Evolutionary conservation across 2,113 vertebrate species (phyloP), one percentile per base, ranked within the genome.

Genomic region (Microcebus ravelobensis): DNA sequence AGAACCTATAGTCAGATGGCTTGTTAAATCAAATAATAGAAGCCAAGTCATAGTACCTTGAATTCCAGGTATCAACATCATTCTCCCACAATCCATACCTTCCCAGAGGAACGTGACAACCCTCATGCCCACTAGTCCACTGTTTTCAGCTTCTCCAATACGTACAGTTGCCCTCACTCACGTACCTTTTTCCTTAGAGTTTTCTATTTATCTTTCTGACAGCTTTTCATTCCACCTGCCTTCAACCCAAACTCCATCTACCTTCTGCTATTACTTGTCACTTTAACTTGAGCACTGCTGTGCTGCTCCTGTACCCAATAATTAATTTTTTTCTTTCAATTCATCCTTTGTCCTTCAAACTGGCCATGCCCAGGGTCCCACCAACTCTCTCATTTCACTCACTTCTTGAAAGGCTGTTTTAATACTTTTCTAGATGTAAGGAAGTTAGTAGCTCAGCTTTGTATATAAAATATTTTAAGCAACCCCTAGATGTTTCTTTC

Each of bases 391-490:
- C 48, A 77, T 81, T 87, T 86, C 42, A 93, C 42, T 45, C 21
- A 71, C 15, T 48, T 21, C n/a, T 79, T 23, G 8, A 94, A 81
- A 73, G 55, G 8, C 8, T 59, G 0, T 85, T 77, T 59, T 77
- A 92, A 95, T 23, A 63, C 4, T 91, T 91, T 77, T 73, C 39
- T 67, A 96, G 36, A 91, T 34, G 23, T 2, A 50, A 86, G 1
- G 12, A 68, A 88, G 7, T 7, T 36, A 10, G 27, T 50, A 21
- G 15, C 11, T 86, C 96, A 18, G 13, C n/a, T 94, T 94, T 63
- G 18, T 29, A 36, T 27, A 25, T 86, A 45, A n/a, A 39, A 6
- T 81, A 3, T 80, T 87, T 85, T 81, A 65, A 85, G 18, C 34
- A 57, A n/a, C 10, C 12, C 2, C 21, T 70, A 34, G 7, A 8